phyloP scores from a whole-genome alignment of 2,113 vertebrate species.

The Labeo catla region DNA sequence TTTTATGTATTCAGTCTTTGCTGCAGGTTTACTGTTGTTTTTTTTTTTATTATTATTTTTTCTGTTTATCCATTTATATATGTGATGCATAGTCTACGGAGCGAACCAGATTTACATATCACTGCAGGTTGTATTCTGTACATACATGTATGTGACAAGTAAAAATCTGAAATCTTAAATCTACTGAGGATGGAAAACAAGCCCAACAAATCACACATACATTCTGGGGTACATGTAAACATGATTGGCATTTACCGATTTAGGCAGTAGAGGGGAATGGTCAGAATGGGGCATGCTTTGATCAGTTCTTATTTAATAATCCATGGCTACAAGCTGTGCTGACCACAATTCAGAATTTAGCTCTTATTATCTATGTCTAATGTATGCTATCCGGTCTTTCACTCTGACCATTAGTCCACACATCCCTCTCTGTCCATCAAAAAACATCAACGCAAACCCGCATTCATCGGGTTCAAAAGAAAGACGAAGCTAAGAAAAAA shows the following conservation, averaged over 20 bases:
- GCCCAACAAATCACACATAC: not conserved
- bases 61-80: no score
- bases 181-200: not conserved
- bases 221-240: not conserved
- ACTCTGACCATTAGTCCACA: slow-evolving; percentile 23
- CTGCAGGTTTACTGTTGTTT: no score
- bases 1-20: no score
- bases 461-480: not conserved
- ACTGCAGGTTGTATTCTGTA: not conserved
- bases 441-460: not conserved
- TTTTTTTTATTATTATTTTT: no score
- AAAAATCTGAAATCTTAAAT: not conserved
- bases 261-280: not conserved
- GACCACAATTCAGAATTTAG: not conserved
- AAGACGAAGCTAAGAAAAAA: not conserved
- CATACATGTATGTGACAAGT: not conserved
- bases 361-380: not conserved
- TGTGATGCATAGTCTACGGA: no score
- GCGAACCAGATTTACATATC: no score
- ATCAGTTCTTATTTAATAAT: slow-evolving; percentile 1
- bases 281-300: not conserved
- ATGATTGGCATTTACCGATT: not conserved
- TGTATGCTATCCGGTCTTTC: not conserved
- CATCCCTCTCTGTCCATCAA: slow-evolving; percentile 17
- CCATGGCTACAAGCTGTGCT: not conserved